These are phyloP conservation scores for Melanostoma mellinum DNA, from an alignment of 2,888 invertebrate genomes.

Conservation along the genomic window DNA sequence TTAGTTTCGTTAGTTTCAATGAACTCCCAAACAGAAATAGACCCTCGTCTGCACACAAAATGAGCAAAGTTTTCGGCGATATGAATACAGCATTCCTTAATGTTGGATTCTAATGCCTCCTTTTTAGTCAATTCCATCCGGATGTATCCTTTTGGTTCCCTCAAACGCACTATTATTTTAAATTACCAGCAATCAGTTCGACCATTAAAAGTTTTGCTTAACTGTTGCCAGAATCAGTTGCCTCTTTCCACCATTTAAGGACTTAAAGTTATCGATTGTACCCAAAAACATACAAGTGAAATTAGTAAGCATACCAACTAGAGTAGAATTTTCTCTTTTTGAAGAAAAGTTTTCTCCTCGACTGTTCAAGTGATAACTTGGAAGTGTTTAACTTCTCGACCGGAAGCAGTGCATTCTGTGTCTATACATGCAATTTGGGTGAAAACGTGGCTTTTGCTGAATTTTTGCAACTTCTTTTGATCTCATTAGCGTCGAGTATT, in stretches of 20 bases:
- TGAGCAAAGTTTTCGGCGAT: background rate
- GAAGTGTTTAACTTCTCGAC: conserved; percentile 31
- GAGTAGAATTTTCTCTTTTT: conserved; percentile 20
- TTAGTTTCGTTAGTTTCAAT: too few species aligned
- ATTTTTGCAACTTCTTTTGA: conserved; percentile 7
- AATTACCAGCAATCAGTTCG: conserved; percentile 36
- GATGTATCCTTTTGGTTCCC: background rate
- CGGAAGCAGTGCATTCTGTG: conserved; percentile 13
- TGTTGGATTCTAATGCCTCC: conserved; percentile 6
- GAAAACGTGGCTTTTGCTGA: conserved; percentile 23
- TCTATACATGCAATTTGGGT: background rate
- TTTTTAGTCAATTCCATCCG: conserved; percentile 20
- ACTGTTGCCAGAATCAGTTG: conserved; percentile 33
- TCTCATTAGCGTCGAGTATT: conserved; percentile 37
- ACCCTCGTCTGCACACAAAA: too few species aligned
- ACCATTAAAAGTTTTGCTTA: conserved; percentile 57
- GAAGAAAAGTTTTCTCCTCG: conserved; percentile 27
- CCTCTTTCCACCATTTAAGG: conserved; percentile 10
- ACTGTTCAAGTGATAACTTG: conserved; percentile 30
- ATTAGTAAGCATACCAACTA: conserved; percentile 23
- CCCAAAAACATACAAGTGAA: conserved; percentile 28
- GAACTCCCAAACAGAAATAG: too few species aligned
- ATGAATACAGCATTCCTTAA: background rate
- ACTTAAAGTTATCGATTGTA: conserved; percentile 53
- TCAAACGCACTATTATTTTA: conserved; percentile 21